A percentile compares a stretch with the other conserved stretches of the same genome.
These are phyloP conservation scores for Notodonta ziczac DNA, from an alignment of 2,888 invertebrate genomes.

Conservation along the genomic window DNA sequence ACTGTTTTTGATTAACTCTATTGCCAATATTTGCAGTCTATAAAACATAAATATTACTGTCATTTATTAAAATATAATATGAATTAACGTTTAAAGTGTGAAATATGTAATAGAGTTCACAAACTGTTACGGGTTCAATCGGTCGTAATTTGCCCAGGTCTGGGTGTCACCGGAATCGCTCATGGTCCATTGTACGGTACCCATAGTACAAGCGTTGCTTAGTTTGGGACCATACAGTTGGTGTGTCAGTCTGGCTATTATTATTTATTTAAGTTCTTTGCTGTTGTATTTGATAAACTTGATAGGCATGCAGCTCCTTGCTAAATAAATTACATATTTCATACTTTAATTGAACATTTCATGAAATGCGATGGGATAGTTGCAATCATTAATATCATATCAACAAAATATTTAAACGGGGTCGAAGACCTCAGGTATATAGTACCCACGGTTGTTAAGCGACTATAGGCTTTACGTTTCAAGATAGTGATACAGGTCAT, in stretches of 20 bases:
- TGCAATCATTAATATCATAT: conserved; percentile 59
- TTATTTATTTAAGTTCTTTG: too few relatives aligned
- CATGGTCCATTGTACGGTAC: too few relatives aligned
- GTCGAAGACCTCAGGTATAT: conserved; percentile 59
- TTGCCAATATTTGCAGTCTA: conserved; percentile 1
- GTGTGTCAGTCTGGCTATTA: too few relatives aligned
- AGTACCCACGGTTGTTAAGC: conserved; percentile 64
- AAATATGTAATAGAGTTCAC: neutral
- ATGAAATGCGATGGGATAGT: conserved; percentile 42
- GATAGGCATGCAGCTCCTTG: too few relatives aligned
- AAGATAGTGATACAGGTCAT: neutral
- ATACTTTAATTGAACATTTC: too few relatives aligned
- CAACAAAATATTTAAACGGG: conserved; percentile 32
- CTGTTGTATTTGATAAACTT: too few relatives aligned
- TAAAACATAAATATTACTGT: neutral
- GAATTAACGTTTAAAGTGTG: neutral
- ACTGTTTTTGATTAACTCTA: conserved; percentile 3
- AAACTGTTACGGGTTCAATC: too few relatives aligned
- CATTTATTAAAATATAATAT: neutral
- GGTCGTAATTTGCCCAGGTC: too few relatives aligned
- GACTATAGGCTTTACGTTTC: conserved; percentile 11
- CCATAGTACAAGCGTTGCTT: too few relatives aligned
- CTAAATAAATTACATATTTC: too few relatives aligned
- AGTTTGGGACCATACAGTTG: too few relatives aligned
- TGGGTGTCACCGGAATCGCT: too few relatives aligned